Percentiles rank a stretch among this genome's conserved stretches.
Conservation (phyloP, 2,797 vertebrate species). For the Etheostoma perlongum region DNA sequence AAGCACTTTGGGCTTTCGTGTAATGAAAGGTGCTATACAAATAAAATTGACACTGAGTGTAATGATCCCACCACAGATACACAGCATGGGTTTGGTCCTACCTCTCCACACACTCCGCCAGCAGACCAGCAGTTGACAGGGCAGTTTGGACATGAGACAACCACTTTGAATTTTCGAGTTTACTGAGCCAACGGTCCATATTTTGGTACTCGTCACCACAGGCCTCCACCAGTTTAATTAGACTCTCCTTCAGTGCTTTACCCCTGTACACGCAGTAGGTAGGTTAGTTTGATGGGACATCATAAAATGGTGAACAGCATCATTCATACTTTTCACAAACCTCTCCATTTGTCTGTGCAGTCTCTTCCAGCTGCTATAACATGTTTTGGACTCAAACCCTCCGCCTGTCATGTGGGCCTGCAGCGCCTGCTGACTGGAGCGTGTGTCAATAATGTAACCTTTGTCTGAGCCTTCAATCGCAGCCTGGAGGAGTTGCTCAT, state of each 20-base stretch:
- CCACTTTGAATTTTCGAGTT: conserved; percentile 91
- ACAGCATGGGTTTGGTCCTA: conserved; percentile 50
- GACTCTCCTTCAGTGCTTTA: conserved; percentile 88
- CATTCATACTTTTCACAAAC: conserved; percentile 62
- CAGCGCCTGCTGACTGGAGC: conserved; percentile 87
- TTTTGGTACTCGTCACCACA: conserved; percentile 82
- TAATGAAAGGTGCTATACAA: no score
- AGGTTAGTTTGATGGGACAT: not conserved
- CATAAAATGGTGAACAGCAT: not conserved
- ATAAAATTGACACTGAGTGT: not conserved
- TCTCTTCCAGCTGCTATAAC: conserved; percentile 86
- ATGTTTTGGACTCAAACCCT: conserved; percentile 88
- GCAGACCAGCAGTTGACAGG: conserved; percentile 87
- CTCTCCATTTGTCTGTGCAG: conserved; percentile 89
- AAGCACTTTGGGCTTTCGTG: no score
- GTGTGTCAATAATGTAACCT: conserved; percentile 88
- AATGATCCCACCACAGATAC: not conserved
- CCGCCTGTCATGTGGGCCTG: conserved; percentile 86
- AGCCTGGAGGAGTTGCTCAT: conserved; percentile 85
- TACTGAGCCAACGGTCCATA: conserved; percentile 91
- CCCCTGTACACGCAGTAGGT: conserved; percentile 77
- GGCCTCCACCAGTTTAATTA: conserved; percentile 86
- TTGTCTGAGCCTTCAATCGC: conserved; percentile 77
- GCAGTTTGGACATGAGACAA: conserved; percentile 89
- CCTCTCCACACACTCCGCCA: conserved; percentile 91